Base-by-base conservation (phyloP, 2,888 invertebrate species). In the Diarsia mendica region DNA sequence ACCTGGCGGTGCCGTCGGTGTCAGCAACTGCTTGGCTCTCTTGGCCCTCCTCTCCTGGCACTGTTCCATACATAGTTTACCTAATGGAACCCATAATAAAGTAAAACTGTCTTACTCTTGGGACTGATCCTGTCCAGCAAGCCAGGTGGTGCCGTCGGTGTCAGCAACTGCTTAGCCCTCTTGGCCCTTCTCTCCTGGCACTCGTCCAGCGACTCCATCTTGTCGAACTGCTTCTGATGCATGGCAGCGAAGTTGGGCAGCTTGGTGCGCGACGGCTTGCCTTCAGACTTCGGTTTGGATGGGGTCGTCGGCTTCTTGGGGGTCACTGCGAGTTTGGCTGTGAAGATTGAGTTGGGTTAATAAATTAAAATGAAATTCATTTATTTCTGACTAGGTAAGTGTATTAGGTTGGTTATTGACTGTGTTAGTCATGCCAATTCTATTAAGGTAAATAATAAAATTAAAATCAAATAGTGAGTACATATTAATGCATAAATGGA, bases 211-310 rank as follows among this genome's bases (percentile, higher is more conserved):
- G 97, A 97, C 93, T 98, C 98, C 97, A 98, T 97, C 93, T 97
- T 97, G 48, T 96, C 96, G 88, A 97, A 98, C 71, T 97, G 96
- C 87, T 96, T 97, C 90, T 97, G 96, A 89, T 98, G 98, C 70
- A 98, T 96, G 8, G 97, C 97, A 0, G 97, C 96, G 91, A 98
- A 98, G 93, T 98, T 97, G 0, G 98, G 98, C 90, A 97, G 92
- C 93, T 97, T 97, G 9, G 95, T 97, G 65, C 96, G 95, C 0
- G 89, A 87, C 79, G 97, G 89, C 90, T 97, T 97, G 23, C 90
- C 94, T 69, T 89, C 91, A 0, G 89, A 81, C 58, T 92, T 85
- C 3, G 84, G 48, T 60, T 91, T 92, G 1, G 73, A 77, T 10
- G 87, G 87, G 0, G 81, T 83, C 0, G 49, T 23, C 1, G 65